Base-by-base conservation (phyloP, 2,797 vertebrate genomes). In the Parauchenoglanis ngamensis region DNA sequence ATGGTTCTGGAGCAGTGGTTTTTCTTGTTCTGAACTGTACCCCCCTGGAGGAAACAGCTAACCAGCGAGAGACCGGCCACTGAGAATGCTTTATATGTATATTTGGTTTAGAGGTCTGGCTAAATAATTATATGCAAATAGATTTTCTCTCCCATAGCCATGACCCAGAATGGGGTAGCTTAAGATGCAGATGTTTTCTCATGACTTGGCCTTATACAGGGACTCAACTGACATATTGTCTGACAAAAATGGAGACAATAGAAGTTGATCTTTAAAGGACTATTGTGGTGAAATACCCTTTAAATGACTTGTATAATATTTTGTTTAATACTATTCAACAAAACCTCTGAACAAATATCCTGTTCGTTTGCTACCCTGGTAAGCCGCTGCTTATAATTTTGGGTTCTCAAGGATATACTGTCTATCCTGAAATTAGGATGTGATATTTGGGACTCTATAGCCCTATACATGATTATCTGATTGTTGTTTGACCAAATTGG, bases 91-190 rank as follows among this genome's bases (percentile, higher is more conserved):
- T 84, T 89, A 84, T 73, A 44, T n/a, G 57, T 88, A 78, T 85
- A 78, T 88, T 89, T 88, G 86, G 72, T 88, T 90, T 87, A 84
- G 85, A 89, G 80, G 83, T 85, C 85, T 85, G 68, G 86, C 44
- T 87, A 89, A 92, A 93, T 91, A 92, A 91, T 90, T 82, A 83
- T 75, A 89, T 90, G 89, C 90, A 91, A 92, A 90, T 90, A 89
- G 86, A 85, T 84, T 84, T 88, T 79, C 73, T 89, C 86, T 85
- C 84, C 90, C 75, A 87, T 67, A 90, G 72, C 82, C 85, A 89
- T 85, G 87, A 90, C 89, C 83, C 82, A 78, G 75, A 89, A 91
- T 73, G 78, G 15, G 85, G 83, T 89, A 85, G 65, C 84, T 89
- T 72, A 85, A 89, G 67, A 90, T 86, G 75, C 78, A 83, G 76